Evolutionary conservation across 2,888 invertebrate species (phyloP).

Genomic region (Microplitis manilae): DNA sequence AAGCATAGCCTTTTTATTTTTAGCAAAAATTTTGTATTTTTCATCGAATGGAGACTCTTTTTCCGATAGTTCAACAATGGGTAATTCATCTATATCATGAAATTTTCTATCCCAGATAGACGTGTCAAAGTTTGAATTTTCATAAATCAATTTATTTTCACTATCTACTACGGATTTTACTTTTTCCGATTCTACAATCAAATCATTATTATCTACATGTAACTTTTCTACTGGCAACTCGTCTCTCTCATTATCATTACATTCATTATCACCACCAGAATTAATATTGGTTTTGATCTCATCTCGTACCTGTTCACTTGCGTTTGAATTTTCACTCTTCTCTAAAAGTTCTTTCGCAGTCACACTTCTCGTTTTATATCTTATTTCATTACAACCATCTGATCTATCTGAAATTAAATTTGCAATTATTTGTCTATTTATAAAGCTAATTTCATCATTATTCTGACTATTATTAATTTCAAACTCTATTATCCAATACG

Average conservation of each 20-base stretch:
- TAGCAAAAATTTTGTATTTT: constrained; percentile 27
- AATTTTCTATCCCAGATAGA: constrained; percentile 43
- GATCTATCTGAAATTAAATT: background rate
- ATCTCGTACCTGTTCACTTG: background rate
- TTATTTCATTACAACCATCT: background rate
- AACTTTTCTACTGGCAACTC: too few species aligned
- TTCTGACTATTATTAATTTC: constrained; percentile 39
- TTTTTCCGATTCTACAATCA: too few species aligned
- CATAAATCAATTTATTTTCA: constrained; percentile 23
- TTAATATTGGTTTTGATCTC: background rate
- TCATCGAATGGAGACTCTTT: constrained; percentile 34
- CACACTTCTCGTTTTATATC: background rate
- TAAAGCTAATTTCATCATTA: background rate
- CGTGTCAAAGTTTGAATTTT: constrained; percentile 38
- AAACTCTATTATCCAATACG: constrained; percentile 46
- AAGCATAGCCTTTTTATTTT: constrained; percentile 48
- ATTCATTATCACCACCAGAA: background rate
- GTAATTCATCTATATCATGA: constrained; percentile 38
- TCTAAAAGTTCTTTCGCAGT: background rate
- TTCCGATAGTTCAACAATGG: constrained; percentile 16
- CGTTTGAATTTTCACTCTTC: constrained; percentile 12
- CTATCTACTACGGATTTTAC: too few species aligned
- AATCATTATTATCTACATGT: too few species aligned
- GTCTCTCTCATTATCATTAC: background rate
- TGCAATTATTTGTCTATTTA: background rate